phyloP scores from a whole-genome alignment of 2,113 vertebrate genomes.

The Microcebus jonahi region DNA sequence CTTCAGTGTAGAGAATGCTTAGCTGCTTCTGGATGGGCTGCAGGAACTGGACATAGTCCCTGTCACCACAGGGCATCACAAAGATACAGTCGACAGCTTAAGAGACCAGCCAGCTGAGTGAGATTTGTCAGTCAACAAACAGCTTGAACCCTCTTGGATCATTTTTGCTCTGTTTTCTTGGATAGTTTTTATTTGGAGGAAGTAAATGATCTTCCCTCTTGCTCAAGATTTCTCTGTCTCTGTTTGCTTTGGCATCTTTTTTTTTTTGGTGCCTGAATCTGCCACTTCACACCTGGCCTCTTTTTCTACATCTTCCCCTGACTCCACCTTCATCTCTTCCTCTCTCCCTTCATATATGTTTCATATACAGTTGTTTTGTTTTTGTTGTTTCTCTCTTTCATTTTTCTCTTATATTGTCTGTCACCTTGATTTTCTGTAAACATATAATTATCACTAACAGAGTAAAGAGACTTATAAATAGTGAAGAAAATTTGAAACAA shows the following conservation, averaged over 20 bases:
- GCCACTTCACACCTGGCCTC: neutral
- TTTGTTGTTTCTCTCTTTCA: neutral
- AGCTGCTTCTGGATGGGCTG: too few species aligned
- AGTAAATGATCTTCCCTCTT: neutral
- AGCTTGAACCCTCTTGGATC: too few species aligned
- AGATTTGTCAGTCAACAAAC: neutral
- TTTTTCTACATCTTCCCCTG: too few species aligned
- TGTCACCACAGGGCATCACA: rapidly evolving
- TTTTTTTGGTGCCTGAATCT: neutral
- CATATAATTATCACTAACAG: neutral
- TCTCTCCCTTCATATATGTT: neutral
- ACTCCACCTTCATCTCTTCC: neutral
- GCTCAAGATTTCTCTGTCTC: neutral
- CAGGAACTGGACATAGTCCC: rapidly evolving
- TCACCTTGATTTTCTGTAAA: neutral
- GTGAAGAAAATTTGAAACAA: neutral
- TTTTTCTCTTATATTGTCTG: neutral
- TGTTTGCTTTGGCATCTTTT: neutral
- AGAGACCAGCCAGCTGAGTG: neutral
- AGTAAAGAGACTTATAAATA: neutral
- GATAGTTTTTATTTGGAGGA: neutral
- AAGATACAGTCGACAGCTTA: neutral
- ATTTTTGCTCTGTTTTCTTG: neutral
- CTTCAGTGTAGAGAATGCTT: neutral
- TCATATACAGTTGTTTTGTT: too few species aligned